Evolutionary conservation across 2,113 vertebrate species (phyloP).

Genomic region (Acrocephalus arundinaceus): DNA sequence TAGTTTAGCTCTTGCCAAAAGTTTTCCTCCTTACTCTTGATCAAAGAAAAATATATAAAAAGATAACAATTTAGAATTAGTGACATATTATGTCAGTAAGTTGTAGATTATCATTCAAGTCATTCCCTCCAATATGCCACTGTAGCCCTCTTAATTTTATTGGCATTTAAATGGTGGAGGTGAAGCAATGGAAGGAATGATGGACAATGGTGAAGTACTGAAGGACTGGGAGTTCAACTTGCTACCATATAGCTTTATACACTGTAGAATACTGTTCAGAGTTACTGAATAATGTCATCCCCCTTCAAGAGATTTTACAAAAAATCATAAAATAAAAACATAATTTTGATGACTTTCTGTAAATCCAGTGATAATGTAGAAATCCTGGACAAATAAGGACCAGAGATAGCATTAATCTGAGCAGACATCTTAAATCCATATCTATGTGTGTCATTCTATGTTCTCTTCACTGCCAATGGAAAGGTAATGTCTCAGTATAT

Average conservation of each 20-base stretch:
- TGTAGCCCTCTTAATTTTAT: neutral
- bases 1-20: neutral
- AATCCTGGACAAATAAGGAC: neutral
- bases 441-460: neutral
- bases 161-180: neutral
- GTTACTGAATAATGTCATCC: neutral
- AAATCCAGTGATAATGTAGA: neutral
- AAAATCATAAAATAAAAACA: neutral
- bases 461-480: neutral
- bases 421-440: neutral
- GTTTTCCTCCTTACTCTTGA: neutral
- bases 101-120: neutral
- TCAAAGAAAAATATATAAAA: neutral
- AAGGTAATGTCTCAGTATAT: neutral
- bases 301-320: neutral
- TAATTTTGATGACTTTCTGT: neutral
- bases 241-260: fast-evolving
- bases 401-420: neutral
- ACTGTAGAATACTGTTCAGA: neutral
- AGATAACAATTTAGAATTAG: neutral
- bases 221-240: neutral
- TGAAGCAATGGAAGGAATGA: neutral
- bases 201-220: neutral
- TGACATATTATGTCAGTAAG: neutral
- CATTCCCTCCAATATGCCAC: neutral